These are phyloP conservation scores for Drosophila mayri DNA, from an alignment of 1,140 invertebrate genomes.

Conservation along the genomic window DNA sequence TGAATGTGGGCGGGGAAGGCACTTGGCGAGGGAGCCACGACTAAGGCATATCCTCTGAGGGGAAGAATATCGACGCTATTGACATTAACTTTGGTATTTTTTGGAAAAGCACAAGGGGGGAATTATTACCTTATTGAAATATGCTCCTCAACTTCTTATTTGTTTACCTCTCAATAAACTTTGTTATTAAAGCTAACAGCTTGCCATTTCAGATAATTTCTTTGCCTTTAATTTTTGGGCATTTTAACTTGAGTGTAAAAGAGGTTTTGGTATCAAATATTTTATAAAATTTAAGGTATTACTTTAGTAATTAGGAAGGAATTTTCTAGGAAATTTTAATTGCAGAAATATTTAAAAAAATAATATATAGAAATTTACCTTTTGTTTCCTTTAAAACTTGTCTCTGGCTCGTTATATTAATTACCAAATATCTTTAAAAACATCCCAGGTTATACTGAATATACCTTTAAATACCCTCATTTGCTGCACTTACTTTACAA, in stretches of 20 bases:
- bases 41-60: conserved; percentile 30
- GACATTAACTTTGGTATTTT: conserved; percentile 25
- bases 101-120: conserved; percentile 7
- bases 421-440: neutral
- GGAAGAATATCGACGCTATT: conserved; percentile 8
- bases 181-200: conserved; percentile 16
- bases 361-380: too few species aligned
- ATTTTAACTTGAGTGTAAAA: neutral
- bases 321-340: too few species aligned
- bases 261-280: too few species aligned
- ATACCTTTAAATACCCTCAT: conserved; percentile 13
- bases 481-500: conserved; percentile 14
- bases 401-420: too few species aligned
- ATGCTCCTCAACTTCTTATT: conserved; percentile 18
- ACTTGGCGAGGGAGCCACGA: conserved; percentile 15
- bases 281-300: neutral
- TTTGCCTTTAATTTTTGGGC: too few species aligned
- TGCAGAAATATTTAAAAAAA: too few species aligned
- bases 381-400: too few species aligned
- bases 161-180: conserved; percentile 14
- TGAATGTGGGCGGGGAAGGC: conserved; percentile 9
- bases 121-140: conserved; percentile 20
- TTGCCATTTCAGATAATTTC: neutral
- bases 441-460: neutral
- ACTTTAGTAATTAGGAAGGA: neutral